These are phyloP conservation scores for Mormyrops attenuatus DNA, from an alignment of 2,797 vertebrate species.

Conservation along the genomic window DNA sequence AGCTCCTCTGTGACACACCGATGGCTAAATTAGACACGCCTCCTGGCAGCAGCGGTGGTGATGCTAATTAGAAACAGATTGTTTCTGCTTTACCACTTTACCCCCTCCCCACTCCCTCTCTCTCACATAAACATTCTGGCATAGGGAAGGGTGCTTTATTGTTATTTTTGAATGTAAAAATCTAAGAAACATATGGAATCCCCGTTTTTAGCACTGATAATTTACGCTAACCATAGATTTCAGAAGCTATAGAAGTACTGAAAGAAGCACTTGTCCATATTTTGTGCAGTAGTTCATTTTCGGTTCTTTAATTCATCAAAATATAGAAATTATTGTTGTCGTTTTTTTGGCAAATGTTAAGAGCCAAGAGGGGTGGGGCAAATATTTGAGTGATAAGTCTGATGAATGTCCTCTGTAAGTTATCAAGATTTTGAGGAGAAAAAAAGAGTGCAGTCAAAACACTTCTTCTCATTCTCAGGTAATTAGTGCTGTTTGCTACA, in stretches of 20 bases:
- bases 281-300: not conserved
- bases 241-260: not conserved
- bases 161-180: conserved; percentile 2
- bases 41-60: conserved; percentile 13
- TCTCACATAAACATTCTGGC: conserved; percentile 7
- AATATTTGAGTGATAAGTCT: not conserved
- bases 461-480: not conserved
- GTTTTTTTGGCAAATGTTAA: not conserved
- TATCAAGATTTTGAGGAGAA: not conserved
- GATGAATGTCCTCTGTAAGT: not conserved
- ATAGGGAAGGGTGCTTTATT: not conserved
- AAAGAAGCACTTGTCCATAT: not conserved
- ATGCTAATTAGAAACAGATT: conserved; percentile 30
- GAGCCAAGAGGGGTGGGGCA: not conserved
- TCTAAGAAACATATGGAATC: not conserved
- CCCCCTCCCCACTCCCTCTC: not conserved
- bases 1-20: conserved; percentile 13
- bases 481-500: not conserved
- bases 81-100: conserved; percentile 11
- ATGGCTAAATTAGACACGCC: conserved; percentile 26
- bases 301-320: not conserved
- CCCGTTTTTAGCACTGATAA: not conserved
- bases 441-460: not conserved
- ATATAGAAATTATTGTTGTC: not conserved
- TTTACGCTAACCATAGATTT: not conserved